Evolutionary conservation across 2,797 vertebrate species (phyloP), one percentile per base, ranked within the genome.

Genomic region (Cryptoprocta ferox): DNA sequence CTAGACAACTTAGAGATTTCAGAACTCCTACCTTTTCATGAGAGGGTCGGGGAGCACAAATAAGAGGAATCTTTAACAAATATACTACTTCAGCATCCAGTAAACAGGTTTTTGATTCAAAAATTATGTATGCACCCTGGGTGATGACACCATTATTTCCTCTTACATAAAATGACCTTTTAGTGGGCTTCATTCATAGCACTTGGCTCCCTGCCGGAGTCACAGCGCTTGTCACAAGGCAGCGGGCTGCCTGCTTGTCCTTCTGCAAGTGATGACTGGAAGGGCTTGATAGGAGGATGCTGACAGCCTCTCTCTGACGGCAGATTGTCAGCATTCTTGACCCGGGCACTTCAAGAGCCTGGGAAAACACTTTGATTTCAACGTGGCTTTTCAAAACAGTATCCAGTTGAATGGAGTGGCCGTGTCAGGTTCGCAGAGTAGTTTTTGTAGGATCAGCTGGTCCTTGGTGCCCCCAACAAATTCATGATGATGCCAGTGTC

Each of bases 261-360:
- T 94, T 61, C 1, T 37, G 70, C 76, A n/a, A 98, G 98, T 98
- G 98, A 96, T 97, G 97, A 98, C 97, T 96, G 97, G 97, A 93
- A 97, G 92, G 89, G 98, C 98, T 96, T 93, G 82, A 98, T 85
- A 93, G 96, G 96, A 98, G 98, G 97, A 98, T 2, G 97, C 97
- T 99, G 99, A 99, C 98, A 99, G 98, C 98, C 97, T 96, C 1
- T 90, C 98, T 97, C 28, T 71, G 96, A 45, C 4, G 13, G 98
- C 96, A 97, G 97, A 98, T 99, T 98, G 98, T 98, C 97, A 84
- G 97, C 98, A 98, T 99, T 99, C 98, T 98, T 98, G 97, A 97
- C 98, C 97, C 37, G 97, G 98, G 98, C 97, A 98, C 91, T 89
- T 96, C n/a, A 73, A 97, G 56, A 97, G 98, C 98, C 98, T 98